Percentiles rank a stretch among this genome's conserved stretches.
Conservation (phyloP, 2,888 invertebrate genomes). For the Hypolimnas misippus region DNA sequence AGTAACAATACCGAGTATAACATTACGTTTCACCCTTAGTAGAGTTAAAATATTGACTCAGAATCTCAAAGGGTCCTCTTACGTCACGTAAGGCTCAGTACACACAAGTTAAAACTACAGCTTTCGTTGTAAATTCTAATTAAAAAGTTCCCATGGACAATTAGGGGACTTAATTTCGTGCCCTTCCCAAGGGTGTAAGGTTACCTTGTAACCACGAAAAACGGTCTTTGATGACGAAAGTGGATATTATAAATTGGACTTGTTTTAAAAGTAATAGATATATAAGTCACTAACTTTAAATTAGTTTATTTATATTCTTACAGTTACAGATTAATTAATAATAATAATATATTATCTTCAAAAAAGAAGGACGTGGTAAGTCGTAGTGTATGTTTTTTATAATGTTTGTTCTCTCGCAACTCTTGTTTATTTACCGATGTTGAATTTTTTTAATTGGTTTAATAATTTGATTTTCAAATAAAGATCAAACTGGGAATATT, state of each 20-base stretch:
- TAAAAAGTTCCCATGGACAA: conserved; percentile 43
- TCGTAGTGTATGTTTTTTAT: too few relatives aligned
- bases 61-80: conserved; percentile 13
- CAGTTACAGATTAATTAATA: too few relatives aligned
- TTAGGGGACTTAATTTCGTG: conserved; percentile 28
- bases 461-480: too few relatives aligned
- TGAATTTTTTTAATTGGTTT: too few relatives aligned
- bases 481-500: too few relatives aligned
- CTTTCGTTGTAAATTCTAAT: conserved; percentile 42
- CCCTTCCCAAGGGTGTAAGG: conserved; percentile 24
- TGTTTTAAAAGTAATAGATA: too few relatives aligned
- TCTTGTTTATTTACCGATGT: too few relatives aligned
- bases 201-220: conserved; percentile 24
- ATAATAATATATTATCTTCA: too few relatives aligned
- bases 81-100: conserved; percentile 2
- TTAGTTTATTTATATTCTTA: too few relatives aligned
- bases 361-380: too few relatives aligned
- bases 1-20: neutral
- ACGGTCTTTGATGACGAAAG: conserved; percentile 6
- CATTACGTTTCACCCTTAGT: neutral
- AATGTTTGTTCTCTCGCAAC: too few relatives aligned
- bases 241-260: neutral
- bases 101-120: conserved; percentile 21
- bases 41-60: conserved; percentile 14
- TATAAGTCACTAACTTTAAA: too few relatives aligned